Evolutionary conservation across 2,797 vertebrate genomes (phyloP), one percentile per base, ranked within the genome.

Genomic region (Coccyzus lansbergi): DNA sequence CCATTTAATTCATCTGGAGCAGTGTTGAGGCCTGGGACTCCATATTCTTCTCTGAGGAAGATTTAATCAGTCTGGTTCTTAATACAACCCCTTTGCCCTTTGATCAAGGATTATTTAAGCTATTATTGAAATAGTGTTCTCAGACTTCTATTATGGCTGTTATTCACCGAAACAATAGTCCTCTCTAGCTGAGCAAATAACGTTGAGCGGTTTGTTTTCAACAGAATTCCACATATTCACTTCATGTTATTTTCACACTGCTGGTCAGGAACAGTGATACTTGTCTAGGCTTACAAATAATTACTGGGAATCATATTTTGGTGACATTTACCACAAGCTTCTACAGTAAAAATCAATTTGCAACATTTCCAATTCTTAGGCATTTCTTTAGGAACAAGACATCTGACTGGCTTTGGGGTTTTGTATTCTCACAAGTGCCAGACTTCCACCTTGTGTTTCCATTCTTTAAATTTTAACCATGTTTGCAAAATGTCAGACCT

Each of bases 181-280:
- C 69, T 84, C 71, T 80, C 68, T 77, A 62, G 81, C 71, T 94
- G 78, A 87, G 53, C 78, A 95, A 95, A 95, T 85, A 91, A 64
- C n/a, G 84, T 71, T 0, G 21, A 87, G 86, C 84, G 92, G 53
- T 90, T 96, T 95, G 84, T 89, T 93, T 93, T 87, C 83, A 68
- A 51, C 75, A 95, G 92, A 95, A 96, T 96, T 96, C 93, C 93
- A 93, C 90, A 80, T 92, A 94, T 60, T 95, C 93, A 92, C 88
- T 94, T 93, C 58, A 64, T 71, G 90, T 96, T 95, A 94, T 76
- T 95, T 96, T 89, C 96, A 95, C 94, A 17, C 86, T 83, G 60
- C 65, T 94, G 94, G 42, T 92, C 90, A 95, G 4, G 51, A 93
- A 96, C 93, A 96, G 95, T 90, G n/a, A 51, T 68, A 62, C 79